Conservation (phyloP, 2,113 vertebrate genomes). For the Catagonus wagneri region DNA sequence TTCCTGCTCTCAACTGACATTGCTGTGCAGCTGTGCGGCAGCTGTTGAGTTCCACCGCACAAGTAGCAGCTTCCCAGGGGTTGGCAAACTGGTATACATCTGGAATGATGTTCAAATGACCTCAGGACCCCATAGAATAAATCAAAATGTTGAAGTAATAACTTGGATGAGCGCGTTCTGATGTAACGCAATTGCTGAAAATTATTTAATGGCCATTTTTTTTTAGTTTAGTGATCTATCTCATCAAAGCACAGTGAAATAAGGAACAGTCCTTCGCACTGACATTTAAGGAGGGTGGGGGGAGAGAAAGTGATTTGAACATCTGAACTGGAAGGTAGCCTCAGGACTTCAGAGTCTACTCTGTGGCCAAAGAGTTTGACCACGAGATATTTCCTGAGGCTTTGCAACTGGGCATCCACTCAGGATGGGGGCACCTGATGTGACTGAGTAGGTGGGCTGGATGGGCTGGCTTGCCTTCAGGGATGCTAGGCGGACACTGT, state of each 20-base stretch:
- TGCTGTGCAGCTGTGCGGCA: constrained; percentile 24
- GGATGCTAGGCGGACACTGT: not conserved
- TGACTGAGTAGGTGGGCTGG: not conserved
- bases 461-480: not conserved
- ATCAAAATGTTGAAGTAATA: constrained; percentile 74
- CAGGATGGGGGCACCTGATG: not conserved
- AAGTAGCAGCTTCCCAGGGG: constrained; percentile 53
- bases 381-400: not conserved
- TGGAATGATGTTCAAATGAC: constrained; percentile 54
- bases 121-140: constrained; percentile 66
- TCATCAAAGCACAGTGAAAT: constrained; percentile 48
- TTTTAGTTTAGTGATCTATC: not conserved
- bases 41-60: constrained; percentile 48
- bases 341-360: not conserved
- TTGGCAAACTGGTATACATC: constrained; percentile 48
- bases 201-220: constrained; percentile 51
- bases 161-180: constrained; percentile 60
- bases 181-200: constrained; percentile 47
- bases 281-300: constrained; percentile 21
- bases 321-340: not conserved
- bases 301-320: not conserved
- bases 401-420: not conserved
- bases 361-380: not conserved
- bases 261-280: not conserved
- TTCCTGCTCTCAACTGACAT: constrained; percentile 40